phyloP scores from a whole-genome alignment of 1,140 invertebrate genomes.

The Drusus annulatus region DNA sequence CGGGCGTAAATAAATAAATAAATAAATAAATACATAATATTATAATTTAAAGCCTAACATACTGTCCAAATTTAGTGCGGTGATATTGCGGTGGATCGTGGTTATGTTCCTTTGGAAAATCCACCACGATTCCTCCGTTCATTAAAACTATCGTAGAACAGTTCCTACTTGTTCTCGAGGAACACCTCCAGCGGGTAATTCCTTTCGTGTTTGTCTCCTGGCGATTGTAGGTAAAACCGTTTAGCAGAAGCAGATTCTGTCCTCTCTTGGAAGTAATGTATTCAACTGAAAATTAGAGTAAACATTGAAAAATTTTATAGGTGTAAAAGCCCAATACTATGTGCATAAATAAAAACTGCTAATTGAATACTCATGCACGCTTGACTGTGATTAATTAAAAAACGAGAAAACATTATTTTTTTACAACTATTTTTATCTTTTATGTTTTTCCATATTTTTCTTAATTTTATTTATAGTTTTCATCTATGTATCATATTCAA shows the following conservation, averaged over 20 bases:
- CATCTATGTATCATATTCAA: too few species aligned
- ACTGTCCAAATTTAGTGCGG: background rate
- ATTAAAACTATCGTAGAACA: background rate
- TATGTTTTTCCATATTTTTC: too few species aligned
- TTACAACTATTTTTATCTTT: too few species aligned
- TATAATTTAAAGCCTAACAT: background rate
- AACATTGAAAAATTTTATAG: too few species aligned
- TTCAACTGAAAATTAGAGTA: conserved; percentile 15
- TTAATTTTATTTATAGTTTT: too few species aligned
- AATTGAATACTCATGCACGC: too few species aligned
- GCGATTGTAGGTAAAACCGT: conserved; percentile 13
- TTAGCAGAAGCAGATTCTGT: conserved; percentile 17
- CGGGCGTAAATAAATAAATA: too few species aligned
- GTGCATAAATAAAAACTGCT: too few species aligned
- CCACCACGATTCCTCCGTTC: background rate
- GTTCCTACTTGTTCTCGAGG: background rate
- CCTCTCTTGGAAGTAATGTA: conserved; percentile 1
- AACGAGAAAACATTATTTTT: too few species aligned
- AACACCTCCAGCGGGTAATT: conserved; percentile 15
- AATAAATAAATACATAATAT: too few species aligned
- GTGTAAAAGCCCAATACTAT: too few species aligned
- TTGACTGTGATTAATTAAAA: too few species aligned
- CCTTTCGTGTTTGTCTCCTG: background rate
- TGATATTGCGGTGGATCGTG: background rate
- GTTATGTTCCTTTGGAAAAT: background rate